Base-by-base conservation (phyloP, 2,888 invertebrate genomes). In the Calameuta pallipes region DNA sequence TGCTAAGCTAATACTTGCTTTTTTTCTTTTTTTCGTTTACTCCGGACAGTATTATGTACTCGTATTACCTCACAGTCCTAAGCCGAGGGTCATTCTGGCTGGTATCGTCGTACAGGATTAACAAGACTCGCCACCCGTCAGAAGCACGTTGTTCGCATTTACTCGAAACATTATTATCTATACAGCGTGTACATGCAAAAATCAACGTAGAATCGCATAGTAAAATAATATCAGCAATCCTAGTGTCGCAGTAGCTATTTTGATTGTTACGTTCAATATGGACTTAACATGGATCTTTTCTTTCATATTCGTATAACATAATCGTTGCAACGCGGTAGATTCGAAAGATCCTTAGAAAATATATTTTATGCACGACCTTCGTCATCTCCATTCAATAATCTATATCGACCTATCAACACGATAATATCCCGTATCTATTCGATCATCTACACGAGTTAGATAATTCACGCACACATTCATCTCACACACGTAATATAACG, bases 161-260 rank as follows among this genome's bases (percentile, higher is more conserved):
- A 30, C 71, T 11, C 74, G 75, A 74, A 78, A 78, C 75, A 75
- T 82, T 82, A 82, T 82, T 82, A 82, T 82, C 82, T 79, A 79
- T 79, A 80, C 82, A 82, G 82, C 82, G 80, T 56, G 41, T 56
- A 56, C 41, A 56, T 56, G 41, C 41, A 56, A 56, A 56, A 56
- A 56, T 56, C 23, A 56, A 56, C 23, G 41, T 23, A 56, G 41
- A 56, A 56, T 56, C 41, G 41, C 41, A 56, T 56, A 56, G 41
- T 23, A 15, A 56, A 56, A 56, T 56, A 56, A 56, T 56, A 56
- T 56, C 23, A 56, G 41, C 41, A 56, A 56, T 56, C 23, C 41
- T 6, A 56, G 23, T 56, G 41, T 56, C 41, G 41, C 23, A 23
- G 15, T 56, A 23, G 41, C 23, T 15, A 56, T 56, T 56, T 56